Evolutionary conservation across 35 echinoderm and acorn worm species (phyloP).

Genomic region (Chiridota heheva): DNA sequence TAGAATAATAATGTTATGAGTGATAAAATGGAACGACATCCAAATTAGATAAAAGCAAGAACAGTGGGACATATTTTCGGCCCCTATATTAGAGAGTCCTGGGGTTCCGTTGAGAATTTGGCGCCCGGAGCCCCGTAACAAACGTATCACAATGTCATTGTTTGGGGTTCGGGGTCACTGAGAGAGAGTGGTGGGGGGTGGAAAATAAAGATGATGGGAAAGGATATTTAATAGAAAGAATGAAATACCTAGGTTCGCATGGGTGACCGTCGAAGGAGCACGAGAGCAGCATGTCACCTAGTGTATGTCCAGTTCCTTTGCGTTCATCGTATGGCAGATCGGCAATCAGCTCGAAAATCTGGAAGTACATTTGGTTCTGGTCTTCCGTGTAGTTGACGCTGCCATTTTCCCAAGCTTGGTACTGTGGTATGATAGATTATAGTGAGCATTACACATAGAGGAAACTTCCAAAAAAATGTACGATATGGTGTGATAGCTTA

Average conservation of each 20-base stretch:
- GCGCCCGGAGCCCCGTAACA: background rate
- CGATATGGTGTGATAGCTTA: too few relatives aligned
- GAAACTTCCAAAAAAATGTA: too few relatives aligned
- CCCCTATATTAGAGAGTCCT: too few relatives aligned
- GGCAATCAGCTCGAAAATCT: conserved; percentile 29
- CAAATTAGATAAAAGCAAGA: too few relatives aligned
- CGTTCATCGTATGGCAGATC: conserved; percentile 41
- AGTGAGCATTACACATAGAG: too few relatives aligned
- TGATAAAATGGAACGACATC: too few relatives aligned
- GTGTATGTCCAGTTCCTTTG: conserved; percentile 48
- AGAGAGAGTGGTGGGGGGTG: background rate
- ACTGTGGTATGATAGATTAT: too few relatives aligned
- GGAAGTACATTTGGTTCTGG: background rate
- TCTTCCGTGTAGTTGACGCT: background rate
- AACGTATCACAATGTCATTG: background rate
- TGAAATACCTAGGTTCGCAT: conserved; percentile 68
- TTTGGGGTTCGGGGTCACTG: background rate
- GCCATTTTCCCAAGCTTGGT: conserved; percentile 10
- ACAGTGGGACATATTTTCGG: too few relatives aligned
- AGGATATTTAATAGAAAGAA: background rate
- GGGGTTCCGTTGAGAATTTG: too few relatives aligned
- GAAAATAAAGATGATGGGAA: background rate
- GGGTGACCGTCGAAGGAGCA: conserved; percentile 66
- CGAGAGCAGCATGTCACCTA: conserved; percentile 67
- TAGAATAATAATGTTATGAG: too few relatives aligned